These are phyloP conservation scores for Lepilemur septentrionalis DNA, from an alignment of 2,797 vertebrate genomes.

Conservation along the genomic window DNA sequence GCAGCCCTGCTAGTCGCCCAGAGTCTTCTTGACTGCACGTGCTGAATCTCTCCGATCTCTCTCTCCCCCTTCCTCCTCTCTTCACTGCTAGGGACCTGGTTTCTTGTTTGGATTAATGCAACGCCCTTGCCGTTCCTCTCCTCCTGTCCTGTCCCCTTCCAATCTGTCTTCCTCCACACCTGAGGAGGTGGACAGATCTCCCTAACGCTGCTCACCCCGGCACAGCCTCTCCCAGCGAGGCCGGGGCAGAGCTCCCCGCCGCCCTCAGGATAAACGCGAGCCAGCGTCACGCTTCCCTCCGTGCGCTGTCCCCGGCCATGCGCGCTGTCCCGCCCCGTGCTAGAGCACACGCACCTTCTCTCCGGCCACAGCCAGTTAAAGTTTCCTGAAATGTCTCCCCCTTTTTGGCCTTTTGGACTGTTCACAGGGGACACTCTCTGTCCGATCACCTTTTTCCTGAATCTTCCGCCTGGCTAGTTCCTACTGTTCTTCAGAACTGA, in stretches of 20 bases:
- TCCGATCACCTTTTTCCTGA: neutral
- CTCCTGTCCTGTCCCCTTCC: neutral
- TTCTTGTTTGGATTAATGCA: neutral
- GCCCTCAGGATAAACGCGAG: neutral
- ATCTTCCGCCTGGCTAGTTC: neutral
- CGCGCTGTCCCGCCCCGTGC: neutral
- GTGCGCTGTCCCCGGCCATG: neutral
- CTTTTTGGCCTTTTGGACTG: neutral
- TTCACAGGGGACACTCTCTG: neutral
- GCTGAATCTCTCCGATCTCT: neutral
- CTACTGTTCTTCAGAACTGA: neutral
- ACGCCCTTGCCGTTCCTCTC: neutral
- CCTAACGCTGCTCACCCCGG: neutral
- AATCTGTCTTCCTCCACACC: neutral
- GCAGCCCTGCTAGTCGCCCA: neutral
- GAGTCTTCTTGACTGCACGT: neutral
- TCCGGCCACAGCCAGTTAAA: neutral
- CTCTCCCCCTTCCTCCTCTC: neutral
- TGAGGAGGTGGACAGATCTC: neutral
- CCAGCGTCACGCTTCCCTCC: neutral
- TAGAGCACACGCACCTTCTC: neutral
- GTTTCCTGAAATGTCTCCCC: neutral
- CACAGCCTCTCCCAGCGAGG: neutral
- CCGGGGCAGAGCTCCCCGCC: neutral
- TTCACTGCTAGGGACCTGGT: neutral